These are phyloP conservation scores for Zosterops hypoxanthus DNA, from an alignment of 2,113 vertebrate species.

Conservation along the genomic window DNA sequence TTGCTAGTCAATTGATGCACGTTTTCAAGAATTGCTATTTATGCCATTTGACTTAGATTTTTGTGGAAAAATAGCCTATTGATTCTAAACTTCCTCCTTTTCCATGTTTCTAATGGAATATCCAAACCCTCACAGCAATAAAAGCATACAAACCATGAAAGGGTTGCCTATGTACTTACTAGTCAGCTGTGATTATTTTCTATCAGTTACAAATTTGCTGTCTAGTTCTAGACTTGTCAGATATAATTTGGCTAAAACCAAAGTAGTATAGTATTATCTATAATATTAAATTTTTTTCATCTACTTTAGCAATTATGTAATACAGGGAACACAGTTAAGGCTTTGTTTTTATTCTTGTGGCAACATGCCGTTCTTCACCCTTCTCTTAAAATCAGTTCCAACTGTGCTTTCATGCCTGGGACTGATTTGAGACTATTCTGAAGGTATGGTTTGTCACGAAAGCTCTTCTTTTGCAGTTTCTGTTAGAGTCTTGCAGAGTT, in stretches of 20 bases:
- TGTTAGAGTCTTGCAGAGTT: not conserved
- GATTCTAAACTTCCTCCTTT: not conserved
- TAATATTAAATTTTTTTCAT: not conserved
- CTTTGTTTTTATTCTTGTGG: constrained; percentile 25
- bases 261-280: not conserved
- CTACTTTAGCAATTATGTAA: not conserved
- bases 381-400: constrained; percentile 35
- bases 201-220: not conserved
- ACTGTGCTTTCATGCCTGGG: constrained; percentile 46
- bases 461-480: not conserved
- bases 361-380: not conserved
- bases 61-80: not conserved
- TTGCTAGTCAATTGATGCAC: not conserved
- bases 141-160: not conserved
- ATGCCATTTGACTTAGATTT: not conserved
- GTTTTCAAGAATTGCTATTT: not conserved
- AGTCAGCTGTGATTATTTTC: not conserved
- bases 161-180: not conserved
- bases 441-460: constrained; percentile 11
- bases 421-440: constrained; percentile 21
- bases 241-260: not conserved
- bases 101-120: not conserved
- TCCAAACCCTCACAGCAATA: not conserved
- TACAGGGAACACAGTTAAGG: not conserved
- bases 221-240: not conserved